Evolutionary conservation across 2,113 vertebrate species (phyloP).

Genomic region (Athene cunicularia): DNA sequence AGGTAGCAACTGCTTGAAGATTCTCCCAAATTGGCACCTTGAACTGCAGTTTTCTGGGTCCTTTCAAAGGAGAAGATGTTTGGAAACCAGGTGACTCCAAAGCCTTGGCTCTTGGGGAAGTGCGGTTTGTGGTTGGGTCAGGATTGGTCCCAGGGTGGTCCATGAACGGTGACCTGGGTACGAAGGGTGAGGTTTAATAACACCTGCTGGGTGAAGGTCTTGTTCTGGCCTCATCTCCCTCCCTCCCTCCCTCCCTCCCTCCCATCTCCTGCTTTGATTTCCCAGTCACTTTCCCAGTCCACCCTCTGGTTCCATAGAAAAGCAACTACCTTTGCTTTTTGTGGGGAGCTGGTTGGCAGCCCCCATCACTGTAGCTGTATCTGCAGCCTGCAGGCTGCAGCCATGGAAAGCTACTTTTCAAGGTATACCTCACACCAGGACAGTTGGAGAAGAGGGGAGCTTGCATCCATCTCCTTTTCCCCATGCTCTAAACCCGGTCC

Average conservation of each 20-base stretch:
- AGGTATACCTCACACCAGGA: background rate
- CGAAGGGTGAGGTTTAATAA: fast-evolving
- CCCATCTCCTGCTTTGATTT: background rate
- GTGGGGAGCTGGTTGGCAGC: background rate
- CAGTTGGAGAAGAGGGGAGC: background rate
- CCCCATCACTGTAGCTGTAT: fast-evolving
- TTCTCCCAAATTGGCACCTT: background rate
- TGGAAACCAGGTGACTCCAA: background rate
- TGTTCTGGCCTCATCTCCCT: background rate
- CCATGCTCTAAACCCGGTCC: background rate
- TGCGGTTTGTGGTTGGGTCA: background rate
- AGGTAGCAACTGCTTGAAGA: fast-evolving
- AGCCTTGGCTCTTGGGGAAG: background rate
- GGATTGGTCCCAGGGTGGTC: background rate
- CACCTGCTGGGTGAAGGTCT: background rate
- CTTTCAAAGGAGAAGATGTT: background rate
- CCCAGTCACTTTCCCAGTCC: background rate
- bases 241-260: background rate
- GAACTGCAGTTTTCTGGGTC: background rate
- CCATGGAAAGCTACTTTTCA: background rate
- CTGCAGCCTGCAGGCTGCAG: background rate
- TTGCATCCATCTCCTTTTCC: background rate
- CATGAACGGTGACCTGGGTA: background rate
- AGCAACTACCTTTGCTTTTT: background rate
- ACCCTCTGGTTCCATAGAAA: background rate